Evolutionary conservation across 53 echinoderm and acorn worm species (phyloP).

Genomic region (Apostichopus leukothele): DNA sequence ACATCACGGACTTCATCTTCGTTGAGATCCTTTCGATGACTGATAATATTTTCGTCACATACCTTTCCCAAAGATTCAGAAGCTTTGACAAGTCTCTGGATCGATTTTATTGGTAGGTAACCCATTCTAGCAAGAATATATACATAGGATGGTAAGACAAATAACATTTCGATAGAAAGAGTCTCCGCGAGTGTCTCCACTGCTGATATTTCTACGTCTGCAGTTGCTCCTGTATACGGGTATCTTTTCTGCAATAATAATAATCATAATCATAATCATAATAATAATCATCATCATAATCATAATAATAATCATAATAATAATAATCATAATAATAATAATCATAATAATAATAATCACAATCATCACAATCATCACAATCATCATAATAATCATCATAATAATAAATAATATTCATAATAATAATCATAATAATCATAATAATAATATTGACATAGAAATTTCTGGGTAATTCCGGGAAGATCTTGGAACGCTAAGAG

Average conservation of each 20-base stretch:
- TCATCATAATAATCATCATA: too few relatives aligned
- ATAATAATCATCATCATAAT: too few relatives aligned
- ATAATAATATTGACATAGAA: too few relatives aligned
- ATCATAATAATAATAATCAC: too few relatives aligned
- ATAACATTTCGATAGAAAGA: slow-evolving; percentile 13
- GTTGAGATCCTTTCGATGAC: not conserved
- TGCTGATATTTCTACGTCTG: not conserved
- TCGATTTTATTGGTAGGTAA: slow-evolving; percentile 15
- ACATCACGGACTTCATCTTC: not conserved
- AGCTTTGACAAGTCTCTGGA: not conserved
- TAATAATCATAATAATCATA: too few relatives aligned
- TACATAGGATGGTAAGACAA: not conserved
- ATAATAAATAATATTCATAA: too few relatives aligned
- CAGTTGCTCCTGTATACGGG: not conserved
- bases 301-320: too few relatives aligned
- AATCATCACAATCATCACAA: not conserved
- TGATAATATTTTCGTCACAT: not conserved
- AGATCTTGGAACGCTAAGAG: too few relatives aligned
- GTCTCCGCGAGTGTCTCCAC: not conserved
- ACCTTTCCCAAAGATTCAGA: not conserved
- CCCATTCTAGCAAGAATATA: not conserved
- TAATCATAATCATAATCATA: too few relatives aligned
- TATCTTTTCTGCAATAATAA: slow-evolving; percentile 22
- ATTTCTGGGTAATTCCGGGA: too few relatives aligned
- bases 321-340: too few relatives aligned